Base-by-base conservation (phyloP, 2,888 invertebrate species). In the Nemurella pictetii region DNA sequence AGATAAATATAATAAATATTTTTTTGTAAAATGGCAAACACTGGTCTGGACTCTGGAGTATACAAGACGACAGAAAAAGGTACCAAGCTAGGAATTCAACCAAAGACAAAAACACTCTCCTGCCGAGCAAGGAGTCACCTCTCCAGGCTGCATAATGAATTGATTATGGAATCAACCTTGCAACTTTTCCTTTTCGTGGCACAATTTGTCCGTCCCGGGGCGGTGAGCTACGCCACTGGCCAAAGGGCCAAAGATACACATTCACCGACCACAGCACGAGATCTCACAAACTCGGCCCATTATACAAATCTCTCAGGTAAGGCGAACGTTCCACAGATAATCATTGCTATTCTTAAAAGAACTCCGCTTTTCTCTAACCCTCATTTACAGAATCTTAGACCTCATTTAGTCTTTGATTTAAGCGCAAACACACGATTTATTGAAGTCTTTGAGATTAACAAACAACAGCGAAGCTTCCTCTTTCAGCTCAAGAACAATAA, bases 231-330 rank as follows among this genome's bases (percentile, higher is more conserved):
- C 55, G 55, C 55, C 55, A 55, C 55, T 55, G 55, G 55, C 3
- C 55, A 55, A 3, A 20, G n/a, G 55, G 55, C 75, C 75, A 75
- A 75, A 75, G 75, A 75, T 4, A 0, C 26, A 75, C 75, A 75
- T 27, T 27, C 28, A 28, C 27, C 26, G 75, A 9, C 28, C 75
- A 75, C 75, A 75, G 75, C 75, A 75, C 75, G 75, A 75, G 75
- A 27, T 75, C 75, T 75, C 7, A 27, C 9, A 75, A 5, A 26
- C 75, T 75, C 7, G 9, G 26, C 75, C 75, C 26, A 20, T 75
- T 26, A 75, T 75, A 75, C 26, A 4, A 75, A 75, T 26, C 75
- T 75, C 75, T 28, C 75, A 75, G 75, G 75, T 75, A 27, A 75
- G 28, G 75, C 12, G 7, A 28, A 75, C 75, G 9, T 75, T 75